Evolutionary conservation across 30 jellyfish, hydroid and myxozoan genomes (phyloP).

Genomic region (Aurelia sp.): DNA sequence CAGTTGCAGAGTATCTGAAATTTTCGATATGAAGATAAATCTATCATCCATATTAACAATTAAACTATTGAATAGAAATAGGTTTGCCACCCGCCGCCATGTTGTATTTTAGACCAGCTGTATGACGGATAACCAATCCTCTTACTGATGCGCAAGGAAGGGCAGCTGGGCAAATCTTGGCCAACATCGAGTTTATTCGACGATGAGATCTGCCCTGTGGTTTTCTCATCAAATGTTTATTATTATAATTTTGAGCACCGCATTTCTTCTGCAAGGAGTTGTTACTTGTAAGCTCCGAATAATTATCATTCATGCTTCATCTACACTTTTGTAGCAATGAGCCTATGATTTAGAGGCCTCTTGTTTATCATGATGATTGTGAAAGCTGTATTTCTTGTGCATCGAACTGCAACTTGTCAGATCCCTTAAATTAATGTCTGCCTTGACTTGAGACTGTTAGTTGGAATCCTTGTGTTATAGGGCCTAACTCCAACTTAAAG

Average conservation of each 20-base stretch:
- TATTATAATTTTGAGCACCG: background rate
- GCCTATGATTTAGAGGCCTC: too few species aligned
- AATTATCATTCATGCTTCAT: too few species aligned
- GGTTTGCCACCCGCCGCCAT: slow-evolving; percentile 2
- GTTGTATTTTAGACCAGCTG: slow-evolving; percentile 33
- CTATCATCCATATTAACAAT: slow-evolving; percentile 1
- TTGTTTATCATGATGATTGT: background rate
- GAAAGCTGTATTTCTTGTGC: background rate
- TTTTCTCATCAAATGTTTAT: slow-evolving; percentile 7
- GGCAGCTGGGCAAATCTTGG: slow-evolving; percentile 50
- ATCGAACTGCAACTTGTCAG: background rate
- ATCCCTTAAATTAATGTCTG: too few species aligned
- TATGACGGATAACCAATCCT: slow-evolving; percentile 10
- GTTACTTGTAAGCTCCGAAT: background rate
- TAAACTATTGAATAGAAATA: background rate
- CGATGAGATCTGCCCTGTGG: slow-evolving; percentile 1
- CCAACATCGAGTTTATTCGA: slow-evolving; percentile 5
- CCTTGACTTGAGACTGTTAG: too few species aligned
- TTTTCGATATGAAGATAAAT: background rate
- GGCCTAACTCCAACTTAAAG: too few species aligned
- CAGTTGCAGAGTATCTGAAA: background rate
- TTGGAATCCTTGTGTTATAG: too few species aligned
- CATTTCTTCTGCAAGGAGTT: background rate
- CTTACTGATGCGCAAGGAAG: background rate
- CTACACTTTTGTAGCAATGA: too few species aligned